A percentile compares a stretch with the other conserved stretches of the same genome.
These are phyloP conservation scores for Avahi laniger DNA, from an alignment of 2,797 vertebrate genomes.

Conservation along the genomic window DNA sequence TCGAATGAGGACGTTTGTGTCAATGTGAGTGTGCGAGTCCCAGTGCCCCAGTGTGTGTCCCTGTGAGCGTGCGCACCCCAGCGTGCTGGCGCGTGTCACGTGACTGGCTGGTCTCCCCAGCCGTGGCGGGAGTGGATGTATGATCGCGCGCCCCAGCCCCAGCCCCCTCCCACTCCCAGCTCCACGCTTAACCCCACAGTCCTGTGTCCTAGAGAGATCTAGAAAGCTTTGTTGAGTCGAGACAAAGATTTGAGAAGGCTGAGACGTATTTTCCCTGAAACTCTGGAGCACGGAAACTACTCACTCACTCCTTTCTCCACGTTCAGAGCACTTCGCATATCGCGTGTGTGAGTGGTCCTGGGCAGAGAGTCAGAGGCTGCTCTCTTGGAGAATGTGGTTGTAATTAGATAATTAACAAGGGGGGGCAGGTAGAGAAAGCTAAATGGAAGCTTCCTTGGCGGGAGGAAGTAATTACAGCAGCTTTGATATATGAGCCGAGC, in stretches of 20 bases:
- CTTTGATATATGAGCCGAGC: slow-evolving; percentile 81
- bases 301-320: background rate
- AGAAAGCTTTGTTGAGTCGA: background rate
- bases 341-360: slow-evolving; percentile 70
- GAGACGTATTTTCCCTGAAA: background rate
- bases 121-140: fast-evolving
- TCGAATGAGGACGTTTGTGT: background rate
- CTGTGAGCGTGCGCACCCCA: background rate
- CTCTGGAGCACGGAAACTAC: background rate
- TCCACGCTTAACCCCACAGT: fast-evolving
- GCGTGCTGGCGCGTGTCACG: background rate
- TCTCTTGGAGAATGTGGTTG: slow-evolving; percentile 80
- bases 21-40: background rate
- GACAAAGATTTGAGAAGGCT: background rate
- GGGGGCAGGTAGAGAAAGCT: slow-evolving; percentile 75
- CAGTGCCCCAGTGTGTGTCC: background rate
- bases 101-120: background rate
- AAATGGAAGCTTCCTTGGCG: slow-evolving; percentile 82
- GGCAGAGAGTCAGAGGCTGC: slow-evolving; percentile 80
- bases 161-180: background rate
- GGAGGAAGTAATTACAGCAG: slow-evolving; percentile 81
- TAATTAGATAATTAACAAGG: slow-evolving; percentile 86
- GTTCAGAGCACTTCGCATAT: background rate
- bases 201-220: background rate
- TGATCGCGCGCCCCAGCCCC: fast-evolving